These are phyloP conservation scores for Tetragnatha versicolor DNA, from an alignment of 1,140 invertebrate species.

Conservation along the genomic window DNA sequence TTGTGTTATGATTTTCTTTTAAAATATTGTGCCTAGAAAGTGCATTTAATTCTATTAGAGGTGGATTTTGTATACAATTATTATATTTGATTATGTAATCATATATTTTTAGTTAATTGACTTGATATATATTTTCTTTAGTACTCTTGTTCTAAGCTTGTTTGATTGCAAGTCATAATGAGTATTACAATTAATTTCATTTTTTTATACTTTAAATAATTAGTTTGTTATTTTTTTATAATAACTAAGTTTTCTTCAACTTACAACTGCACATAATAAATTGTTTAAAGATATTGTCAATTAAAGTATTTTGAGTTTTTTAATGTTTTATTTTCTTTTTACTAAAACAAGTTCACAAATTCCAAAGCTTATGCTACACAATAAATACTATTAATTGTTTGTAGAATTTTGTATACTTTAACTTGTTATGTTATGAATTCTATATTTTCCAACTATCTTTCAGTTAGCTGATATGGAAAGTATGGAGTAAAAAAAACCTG, in stretches of 20 bases:
- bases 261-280: constrained; percentile 36
- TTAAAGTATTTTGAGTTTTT: constrained; percentile 51
- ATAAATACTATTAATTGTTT: too few relatives aligned
- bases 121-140: constrained; percentile 16
- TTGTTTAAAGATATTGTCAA: constrained; percentile 45
- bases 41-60: constrained; percentile 34
- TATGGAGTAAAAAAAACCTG: too few relatives aligned
- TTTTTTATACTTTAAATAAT: constrained; percentile 17
- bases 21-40: constrained; percentile 23
- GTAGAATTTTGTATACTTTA: too few relatives aligned
- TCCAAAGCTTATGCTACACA: too few relatives aligned
- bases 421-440: too few relatives aligned
- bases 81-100: constrained; percentile 12
- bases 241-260: constrained; percentile 20
- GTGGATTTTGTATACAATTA: constrained; percentile 13
- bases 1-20: constrained; percentile 20
- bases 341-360: not conserved
- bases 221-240: too few relatives aligned
- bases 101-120: constrained; percentile 41
- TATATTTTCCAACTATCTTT: too few relatives aligned
- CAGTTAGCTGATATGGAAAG: too few relatives aligned
- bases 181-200: too few relatives aligned
- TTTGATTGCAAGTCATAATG: too few relatives aligned
- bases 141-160: not conserved
- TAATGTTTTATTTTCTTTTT: constrained; percentile 17